phyloP scores from a whole-genome alignment of 2,888 invertebrate genomes.

The Plebejus anna region DNA sequence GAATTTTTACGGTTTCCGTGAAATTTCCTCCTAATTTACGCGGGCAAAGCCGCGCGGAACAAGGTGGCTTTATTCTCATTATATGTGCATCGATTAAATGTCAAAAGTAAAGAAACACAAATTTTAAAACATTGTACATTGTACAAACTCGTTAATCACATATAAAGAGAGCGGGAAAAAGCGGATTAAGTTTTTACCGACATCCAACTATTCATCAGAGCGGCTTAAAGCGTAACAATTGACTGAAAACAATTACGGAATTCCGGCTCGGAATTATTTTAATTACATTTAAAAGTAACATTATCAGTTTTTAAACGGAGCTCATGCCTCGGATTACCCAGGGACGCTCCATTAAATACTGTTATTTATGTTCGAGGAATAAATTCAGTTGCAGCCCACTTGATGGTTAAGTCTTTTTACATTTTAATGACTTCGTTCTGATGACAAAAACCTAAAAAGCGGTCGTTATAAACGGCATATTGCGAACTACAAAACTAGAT shows the following conservation, averaged over 20 bases:
- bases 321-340: constrained; percentile 7
- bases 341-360: constrained; percentile 18
- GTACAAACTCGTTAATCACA: background rate
- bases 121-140: background rate
- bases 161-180: background rate
- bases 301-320: constrained; percentile 27
- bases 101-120: background rate
- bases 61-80: background rate
- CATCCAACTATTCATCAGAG: constrained; percentile 26
- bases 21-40: too few relatives aligned
- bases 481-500: background rate
- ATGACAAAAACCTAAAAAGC: background rate
- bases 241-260: constrained; percentile 27
- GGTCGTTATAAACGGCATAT: background rate
- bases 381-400: constrained; percentile 13
- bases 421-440: background rate
- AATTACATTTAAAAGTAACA: constrained; percentile 25
- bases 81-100: background rate
- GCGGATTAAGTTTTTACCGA: constrained; percentile 22
- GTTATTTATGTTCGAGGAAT: constrained; percentile 11
- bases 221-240: constrained; percentile 20
- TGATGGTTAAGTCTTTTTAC: constrained; percentile 4
- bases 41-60: too few relatives aligned
- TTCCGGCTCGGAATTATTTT: constrained; percentile 25
- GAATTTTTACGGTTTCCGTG: too few relatives aligned